These are phyloP conservation scores for Leptonema lineaticorne DNA, from an alignment of 1,140 invertebrate species.

Conservation along the genomic window DNA sequence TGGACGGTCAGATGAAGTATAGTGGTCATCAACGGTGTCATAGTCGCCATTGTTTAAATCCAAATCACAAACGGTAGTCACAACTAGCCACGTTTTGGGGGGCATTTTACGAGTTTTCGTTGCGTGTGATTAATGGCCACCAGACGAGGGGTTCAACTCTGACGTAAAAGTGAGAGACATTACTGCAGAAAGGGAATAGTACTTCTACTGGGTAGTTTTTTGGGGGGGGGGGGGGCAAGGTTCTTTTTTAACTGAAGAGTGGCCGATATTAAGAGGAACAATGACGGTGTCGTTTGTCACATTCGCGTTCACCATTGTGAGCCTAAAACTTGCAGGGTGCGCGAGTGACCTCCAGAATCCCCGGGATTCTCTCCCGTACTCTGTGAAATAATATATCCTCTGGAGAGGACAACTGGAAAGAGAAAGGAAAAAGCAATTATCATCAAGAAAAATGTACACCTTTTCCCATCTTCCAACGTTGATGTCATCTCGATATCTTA, in stretches of 20 bases:
- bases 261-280: slow-evolving; percentile 11
- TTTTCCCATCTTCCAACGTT: background rate
- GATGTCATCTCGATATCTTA: slow-evolving; percentile 5
- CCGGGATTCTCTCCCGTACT: background rate
- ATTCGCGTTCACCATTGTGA: background rate
- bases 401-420: background rate
- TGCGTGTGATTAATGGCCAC: background rate
- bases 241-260: background rate
- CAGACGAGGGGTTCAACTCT: no score
- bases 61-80: no score
- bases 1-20: no score
- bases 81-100: background rate
- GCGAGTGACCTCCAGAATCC: background rate
- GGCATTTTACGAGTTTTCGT: background rate
- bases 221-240: background rate
- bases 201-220: no score
- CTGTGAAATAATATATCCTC: background rate
- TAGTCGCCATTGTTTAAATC: no score
- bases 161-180: background rate
- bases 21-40: no score
- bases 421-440: background rate
- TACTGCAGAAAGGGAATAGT: background rate
- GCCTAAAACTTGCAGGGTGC: background rate
- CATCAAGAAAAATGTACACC: background rate
- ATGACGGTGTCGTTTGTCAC: slow-evolving; percentile 15